Conservation (phyloP, 2,797 vertebrate species). For the Coendou prehensilis region DNA sequence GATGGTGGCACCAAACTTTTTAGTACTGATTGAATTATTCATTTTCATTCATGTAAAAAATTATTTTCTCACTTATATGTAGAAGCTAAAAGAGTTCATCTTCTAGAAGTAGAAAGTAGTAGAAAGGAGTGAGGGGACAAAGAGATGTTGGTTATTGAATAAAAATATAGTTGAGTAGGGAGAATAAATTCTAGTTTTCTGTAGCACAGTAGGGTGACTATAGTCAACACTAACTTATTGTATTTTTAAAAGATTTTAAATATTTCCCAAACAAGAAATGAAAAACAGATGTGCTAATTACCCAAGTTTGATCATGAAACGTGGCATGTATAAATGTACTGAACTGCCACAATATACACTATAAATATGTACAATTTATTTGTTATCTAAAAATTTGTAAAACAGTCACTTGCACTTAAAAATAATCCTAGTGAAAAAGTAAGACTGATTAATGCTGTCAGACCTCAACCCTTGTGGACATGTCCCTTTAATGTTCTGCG, state of each 20-base stretch:
- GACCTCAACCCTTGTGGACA: background rate
- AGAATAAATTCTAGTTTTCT: background rate
- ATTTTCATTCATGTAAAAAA: background rate
- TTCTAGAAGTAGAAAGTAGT: background rate
- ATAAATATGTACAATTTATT: background rate
- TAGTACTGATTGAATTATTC: background rate
- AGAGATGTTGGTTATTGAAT: no score
- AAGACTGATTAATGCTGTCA: background rate
- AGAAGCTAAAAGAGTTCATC: background rate
- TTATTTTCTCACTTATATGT: background rate
- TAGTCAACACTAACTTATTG: background rate
- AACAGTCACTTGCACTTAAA: background rate
- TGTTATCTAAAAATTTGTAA: background rate
- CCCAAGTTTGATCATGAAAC: background rate
- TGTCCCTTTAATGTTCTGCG: background rate
- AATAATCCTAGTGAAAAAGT: background rate
- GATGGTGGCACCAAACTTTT: background rate
- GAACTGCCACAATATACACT: background rate
- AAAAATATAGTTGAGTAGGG: background rate
- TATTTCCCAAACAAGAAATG: background rate
- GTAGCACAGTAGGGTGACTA: background rate
- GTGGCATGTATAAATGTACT: background rate
- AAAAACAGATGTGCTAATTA: background rate
- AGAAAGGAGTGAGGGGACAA: rapidly evolving
- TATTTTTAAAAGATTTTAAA: background rate